Conservation (phyloP, 2,113 vertebrate species). For the Grammomys dolichurus region DNA sequence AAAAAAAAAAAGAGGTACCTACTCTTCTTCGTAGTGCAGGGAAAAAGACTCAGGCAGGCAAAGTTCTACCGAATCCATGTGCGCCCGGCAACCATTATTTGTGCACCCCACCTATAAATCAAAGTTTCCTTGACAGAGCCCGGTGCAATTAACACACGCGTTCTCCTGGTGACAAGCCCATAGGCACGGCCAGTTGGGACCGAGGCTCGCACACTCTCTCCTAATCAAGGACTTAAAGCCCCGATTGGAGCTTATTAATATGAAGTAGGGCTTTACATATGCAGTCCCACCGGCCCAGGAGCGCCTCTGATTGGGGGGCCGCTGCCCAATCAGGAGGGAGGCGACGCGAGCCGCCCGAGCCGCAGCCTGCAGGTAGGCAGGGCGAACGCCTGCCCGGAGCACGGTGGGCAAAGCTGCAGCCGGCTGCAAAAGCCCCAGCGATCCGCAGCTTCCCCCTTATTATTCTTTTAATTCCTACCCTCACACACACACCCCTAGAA, state of each 20-base stretch:
- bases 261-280: conserved; percentile 97
- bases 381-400: background rate
- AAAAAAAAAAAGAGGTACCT: conserved; percentile 90
- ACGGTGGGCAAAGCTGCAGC: background rate
- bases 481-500: background rate
- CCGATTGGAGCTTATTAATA: conserved; percentile 98
- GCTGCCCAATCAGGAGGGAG: conserved; percentile 92
- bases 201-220: conserved; percentile 94
- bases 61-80: conserved; percentile 99
- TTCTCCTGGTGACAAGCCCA: conserved; percentile 90
- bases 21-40: conserved; percentile 99
- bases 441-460: background rate
- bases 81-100: conserved; percentile 95
- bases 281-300: conserved; percentile 92
- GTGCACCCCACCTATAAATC: conserved; percentile 93
- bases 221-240: conserved; percentile 99
- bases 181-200: conserved; percentile 95
- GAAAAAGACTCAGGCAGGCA: conserved; percentile 97
- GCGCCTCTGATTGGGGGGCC: conserved; percentile 91
- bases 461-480: background rate
- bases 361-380: conserved; percentile 37
- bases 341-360: conserved; percentile 83
- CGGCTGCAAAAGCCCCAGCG: background rate
- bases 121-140: conserved; percentile 95
- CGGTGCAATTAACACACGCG: conserved; percentile 93